Evolutionary conservation across 2,888 invertebrate species (phyloP), one percentile per base, ranked within the genome.

Genomic region (Zonitis immaculata): DNA sequence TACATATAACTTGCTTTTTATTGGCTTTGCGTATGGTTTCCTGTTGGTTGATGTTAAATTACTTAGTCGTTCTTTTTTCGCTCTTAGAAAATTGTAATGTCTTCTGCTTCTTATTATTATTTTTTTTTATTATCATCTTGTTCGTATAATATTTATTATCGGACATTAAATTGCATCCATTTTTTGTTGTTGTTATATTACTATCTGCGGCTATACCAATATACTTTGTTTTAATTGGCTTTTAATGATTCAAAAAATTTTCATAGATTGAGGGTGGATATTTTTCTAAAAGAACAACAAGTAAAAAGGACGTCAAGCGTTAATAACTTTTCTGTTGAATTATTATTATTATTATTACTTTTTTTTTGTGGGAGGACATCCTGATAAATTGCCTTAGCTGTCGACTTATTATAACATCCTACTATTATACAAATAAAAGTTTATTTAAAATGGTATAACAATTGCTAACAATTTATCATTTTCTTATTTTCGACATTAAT

Each of bases 61-160:
- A 54, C 50, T 9, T n/a, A n/a, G n/a, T n/a, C n/a, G n/a, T n/a
- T n/a, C 35, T 54, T 54, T 54, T 52, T 54, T 50, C 18, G n/a
- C n/a, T n/a, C 47, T 50, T 18, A 28, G 2, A 54, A 50, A 44
- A 49, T 50, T 32, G 25, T 47, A 53, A 53, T 39, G 45, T 46
- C 42, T 45, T 32, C 35, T 39, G 42, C n/a, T n/a, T 18, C 42
- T 49, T 49, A n/a, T n/a, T n/a, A n/a, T n/a, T n/a, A n/a, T 45
- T 53, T 45, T 46, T 35, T 32, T 12, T 32, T 14, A 2, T 14
- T 14, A 8, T 32, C 14, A 32, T 32, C 14, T 32, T 14, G 32
- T 32, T 32, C 28, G 6, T 12, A n/a, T 6, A 16, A 35, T 35
- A 35, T 35, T 35, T 35, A 35, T 35, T 35, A 11, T 5, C 18